phyloP scores from a whole-genome alignment of 2,797 vertebrate genomes.

The Helarctos malayanus region DNA sequence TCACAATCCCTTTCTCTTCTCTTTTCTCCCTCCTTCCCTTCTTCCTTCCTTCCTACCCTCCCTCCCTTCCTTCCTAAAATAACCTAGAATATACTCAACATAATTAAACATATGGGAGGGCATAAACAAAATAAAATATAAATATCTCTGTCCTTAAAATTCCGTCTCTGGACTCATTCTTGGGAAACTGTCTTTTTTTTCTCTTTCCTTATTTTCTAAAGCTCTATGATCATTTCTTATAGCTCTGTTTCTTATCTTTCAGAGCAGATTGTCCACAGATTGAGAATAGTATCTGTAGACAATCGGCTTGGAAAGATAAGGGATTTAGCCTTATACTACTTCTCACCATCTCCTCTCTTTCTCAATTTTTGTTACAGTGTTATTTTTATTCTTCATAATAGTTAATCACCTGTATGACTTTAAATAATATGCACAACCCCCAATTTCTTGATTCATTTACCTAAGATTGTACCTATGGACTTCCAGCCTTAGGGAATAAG shows the following conservation, averaged over 20 bases:
- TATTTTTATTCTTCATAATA: not conserved
- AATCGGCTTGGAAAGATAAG: not conserved
- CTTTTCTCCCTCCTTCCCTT: no score
- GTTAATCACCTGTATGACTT: not conserved
- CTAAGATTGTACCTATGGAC: not conserved
- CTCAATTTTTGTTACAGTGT: not conserved
- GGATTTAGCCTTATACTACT: no score
- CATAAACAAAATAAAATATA: not conserved
- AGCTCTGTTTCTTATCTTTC: slow-evolving; percentile 22
- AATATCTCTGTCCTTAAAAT: not conserved
- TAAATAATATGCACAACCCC: not conserved
- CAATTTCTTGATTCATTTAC: not conserved
- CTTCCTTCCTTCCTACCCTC: no score
- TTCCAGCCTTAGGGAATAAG: not conserved
- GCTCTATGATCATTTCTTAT: not conserved
- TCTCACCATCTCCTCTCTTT: not conserved
- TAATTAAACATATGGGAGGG: not conserved
- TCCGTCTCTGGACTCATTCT: not conserved
- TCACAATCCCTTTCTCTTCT: no score
- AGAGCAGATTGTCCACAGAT: not conserved
- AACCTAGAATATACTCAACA: not conserved
- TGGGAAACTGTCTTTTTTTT: not conserved
- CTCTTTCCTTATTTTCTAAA: not conserved
- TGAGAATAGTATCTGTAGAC: not conserved
- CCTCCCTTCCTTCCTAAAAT: not conserved